Percentiles rank a stretch among this genome's conserved stretches.
Evolutionary conservation across 2,888 invertebrate species (phyloP).

Genomic region (Hydraecia micacea): DNA sequence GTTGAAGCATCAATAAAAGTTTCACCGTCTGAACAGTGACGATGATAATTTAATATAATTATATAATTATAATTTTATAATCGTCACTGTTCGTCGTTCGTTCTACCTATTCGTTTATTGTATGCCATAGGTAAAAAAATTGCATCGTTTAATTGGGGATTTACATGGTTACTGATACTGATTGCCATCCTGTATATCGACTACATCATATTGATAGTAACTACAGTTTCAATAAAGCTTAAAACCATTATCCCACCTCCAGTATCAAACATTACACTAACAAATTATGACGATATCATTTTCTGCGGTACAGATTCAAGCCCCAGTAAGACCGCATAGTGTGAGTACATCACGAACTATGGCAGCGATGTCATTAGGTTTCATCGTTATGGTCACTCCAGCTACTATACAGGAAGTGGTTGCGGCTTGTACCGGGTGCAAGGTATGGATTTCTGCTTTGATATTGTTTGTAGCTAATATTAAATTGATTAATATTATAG

Average conservation of each 20-base stretch:
- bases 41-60: no score
- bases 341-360: constrained; percentile 96
- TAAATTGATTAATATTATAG: not conserved
- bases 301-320: constrained; percentile 75
- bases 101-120: not conserved
- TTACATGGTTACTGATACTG: not conserved
- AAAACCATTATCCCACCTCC: not conserved
- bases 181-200: not conserved
- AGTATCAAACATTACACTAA: not conserved
- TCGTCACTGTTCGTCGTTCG: no score
- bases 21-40: not conserved
- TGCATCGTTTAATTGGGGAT: not conserved
- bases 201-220: not conserved
- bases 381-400: constrained; percentile 97
- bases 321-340: constrained; percentile 92
- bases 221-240: not conserved
- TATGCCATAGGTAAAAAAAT: not conserved
- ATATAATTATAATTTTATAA: no score
- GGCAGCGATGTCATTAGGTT: constrained; percentile 97
- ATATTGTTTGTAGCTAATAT: constrained; percentile 15
- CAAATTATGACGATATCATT: constrained; percentile 34
- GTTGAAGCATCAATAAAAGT: not conserved
- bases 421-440: constrained; percentile 96
- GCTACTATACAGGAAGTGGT: constrained; percentile 98
- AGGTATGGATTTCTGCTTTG: constrained; percentile 84